Evolutionary conservation across 2,888 invertebrate species (phyloP).

Genomic region (Geophilus truncorum): DNA sequence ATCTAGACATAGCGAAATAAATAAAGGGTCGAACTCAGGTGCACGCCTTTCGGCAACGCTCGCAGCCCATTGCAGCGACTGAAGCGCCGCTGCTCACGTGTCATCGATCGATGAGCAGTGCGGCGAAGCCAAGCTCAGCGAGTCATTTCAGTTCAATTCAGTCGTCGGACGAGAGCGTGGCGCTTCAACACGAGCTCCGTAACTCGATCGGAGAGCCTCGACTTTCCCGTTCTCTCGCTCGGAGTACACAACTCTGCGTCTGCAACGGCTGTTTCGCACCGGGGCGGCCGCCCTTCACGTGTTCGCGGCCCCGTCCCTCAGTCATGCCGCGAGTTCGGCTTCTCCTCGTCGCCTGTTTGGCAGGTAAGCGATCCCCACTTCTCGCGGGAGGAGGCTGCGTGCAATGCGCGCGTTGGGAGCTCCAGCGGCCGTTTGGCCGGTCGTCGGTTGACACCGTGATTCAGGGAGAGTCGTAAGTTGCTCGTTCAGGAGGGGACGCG

Average conservation of each 20-base stretch:
- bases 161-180: not conserved
- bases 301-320: constrained; percentile 2
- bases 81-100: constrained; percentile 23
- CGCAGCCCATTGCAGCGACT: not conserved
- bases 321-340: not conserved
- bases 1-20: not conserved
- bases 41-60: not conserved
- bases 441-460: not conserved
- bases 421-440: not conserved
- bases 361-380: not conserved
- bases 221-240: not conserved
- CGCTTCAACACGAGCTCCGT: constrained; percentile 27
- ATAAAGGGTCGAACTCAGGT: not conserved
- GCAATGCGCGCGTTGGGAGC: no score
- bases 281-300: not conserved
- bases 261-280: not conserved
- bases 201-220: not conserved
- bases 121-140: not conserved
- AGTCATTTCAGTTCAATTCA: no score
- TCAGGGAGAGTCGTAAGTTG: not conserved
- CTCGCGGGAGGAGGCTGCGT: not conserved
- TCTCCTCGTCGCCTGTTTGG: not conserved
- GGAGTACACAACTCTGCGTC: constrained; percentile 9
- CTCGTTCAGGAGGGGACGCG: not conserved
- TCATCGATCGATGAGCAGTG: not conserved